Conservation (phyloP, 1,140 invertebrate genomes). For the Chlorops oryzae region DNA sequence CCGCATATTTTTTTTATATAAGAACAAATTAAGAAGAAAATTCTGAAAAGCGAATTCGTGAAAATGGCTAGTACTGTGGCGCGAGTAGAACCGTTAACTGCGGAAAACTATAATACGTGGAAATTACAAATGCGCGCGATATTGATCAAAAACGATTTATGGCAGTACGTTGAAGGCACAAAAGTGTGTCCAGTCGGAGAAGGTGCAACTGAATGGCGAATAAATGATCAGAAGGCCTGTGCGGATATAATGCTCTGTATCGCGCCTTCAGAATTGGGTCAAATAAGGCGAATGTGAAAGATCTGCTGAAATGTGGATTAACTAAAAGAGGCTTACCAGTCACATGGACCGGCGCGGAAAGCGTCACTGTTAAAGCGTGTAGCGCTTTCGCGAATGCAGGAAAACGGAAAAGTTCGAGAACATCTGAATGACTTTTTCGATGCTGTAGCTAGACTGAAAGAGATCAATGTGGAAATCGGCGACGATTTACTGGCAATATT, state of each 20-base stretch:
- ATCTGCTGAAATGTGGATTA: constrained; percentile 21
- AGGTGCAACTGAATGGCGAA: background rate
- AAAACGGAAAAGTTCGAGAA: constrained; percentile 13
- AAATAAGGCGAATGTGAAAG: constrained; percentile 11
- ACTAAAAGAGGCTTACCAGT: constrained; percentile 15
- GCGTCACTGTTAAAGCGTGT: constrained; percentile 21
- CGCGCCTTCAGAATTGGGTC: background rate
- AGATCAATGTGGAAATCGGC: constrained; percentile 15
- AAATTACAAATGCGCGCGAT: constrained; percentile 20
- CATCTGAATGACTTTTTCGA: constrained; percentile 12
- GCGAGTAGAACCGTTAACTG: constrained; percentile 15
- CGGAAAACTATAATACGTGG: constrained; percentile 23
- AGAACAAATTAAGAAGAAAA: too few species aligned
- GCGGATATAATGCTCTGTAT: constrained; percentile 10
- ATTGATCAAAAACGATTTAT: constrained; percentile 16
- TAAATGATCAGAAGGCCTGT: constrained; percentile 8
- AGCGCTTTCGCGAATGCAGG: constrained; percentile 12
- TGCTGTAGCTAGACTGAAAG: too few species aligned
- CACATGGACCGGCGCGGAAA: constrained; percentile 24
- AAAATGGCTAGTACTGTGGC: too few species aligned
- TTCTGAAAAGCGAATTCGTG: too few species aligned
- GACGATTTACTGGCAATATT: constrained; percentile 25
- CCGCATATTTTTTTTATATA: too few species aligned
- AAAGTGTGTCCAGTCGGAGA: background rate
- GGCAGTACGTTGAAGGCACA: constrained; percentile 14